These are phyloP conservation scores for Crossaster papposus DNA, from an alignment of 53 echinoderm and acorn worm genomes.

Conservation along the genomic window DNA sequence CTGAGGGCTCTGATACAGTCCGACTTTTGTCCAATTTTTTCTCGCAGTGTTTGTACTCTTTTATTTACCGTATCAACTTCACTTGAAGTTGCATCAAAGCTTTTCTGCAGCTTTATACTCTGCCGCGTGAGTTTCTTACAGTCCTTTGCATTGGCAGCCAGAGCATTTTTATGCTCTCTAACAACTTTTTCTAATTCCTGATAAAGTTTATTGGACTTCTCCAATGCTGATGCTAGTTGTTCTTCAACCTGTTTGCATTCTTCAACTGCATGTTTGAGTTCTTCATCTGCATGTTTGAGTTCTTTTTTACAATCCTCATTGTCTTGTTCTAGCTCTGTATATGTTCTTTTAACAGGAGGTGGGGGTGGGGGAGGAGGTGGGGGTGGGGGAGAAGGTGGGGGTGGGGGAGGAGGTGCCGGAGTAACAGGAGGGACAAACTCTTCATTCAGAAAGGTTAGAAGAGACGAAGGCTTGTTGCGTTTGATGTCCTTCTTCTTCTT, in stretches of 20 bases:
- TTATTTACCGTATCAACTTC: conserved; percentile 13
- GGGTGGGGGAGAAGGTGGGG: background rate
- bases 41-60: background rate
- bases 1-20: background rate
- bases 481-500: conserved; percentile 14
- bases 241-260: background rate
- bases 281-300: too few relatives aligned
- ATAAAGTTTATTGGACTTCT: background rate
- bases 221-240: background rate
- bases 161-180: background rate
- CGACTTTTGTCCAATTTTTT: background rate
- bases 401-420: background rate
- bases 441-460: conserved; percentile 10
- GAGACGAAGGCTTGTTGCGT: conserved; percentile 9
- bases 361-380: background rate
- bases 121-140: background rate
- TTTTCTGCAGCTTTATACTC: background rate
- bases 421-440: conserved; percentile 28
- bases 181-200: background rate
- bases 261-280: too few relatives aligned
- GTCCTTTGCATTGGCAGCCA: conserved; percentile 15
- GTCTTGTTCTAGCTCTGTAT: background rate
- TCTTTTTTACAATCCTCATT: background rate
- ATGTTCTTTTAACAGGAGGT: background rate
- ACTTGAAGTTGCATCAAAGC: background rate